These are phyloP conservation scores for Microcebus murinus DNA, from an alignment of 2,113 vertebrate genomes.

Conservation along the genomic window DNA sequence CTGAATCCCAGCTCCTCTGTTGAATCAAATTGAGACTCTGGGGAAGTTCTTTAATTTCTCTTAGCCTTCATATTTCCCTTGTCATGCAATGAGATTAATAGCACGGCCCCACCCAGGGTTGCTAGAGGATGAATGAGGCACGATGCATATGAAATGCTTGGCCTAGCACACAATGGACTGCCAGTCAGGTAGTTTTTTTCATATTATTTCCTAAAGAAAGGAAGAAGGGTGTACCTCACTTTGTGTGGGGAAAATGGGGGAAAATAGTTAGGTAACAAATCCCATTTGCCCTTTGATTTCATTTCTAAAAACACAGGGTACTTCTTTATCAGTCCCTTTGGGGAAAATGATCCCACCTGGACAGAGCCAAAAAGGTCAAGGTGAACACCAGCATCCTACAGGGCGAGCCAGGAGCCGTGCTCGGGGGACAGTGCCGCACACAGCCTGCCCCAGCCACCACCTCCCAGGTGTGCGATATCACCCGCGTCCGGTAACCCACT, in stretches of 20 bases:
- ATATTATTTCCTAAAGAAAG: background rate
- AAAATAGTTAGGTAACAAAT: background rate
- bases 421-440: no score
- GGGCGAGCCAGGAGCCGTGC: accelerated
- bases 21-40: background rate
- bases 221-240: background rate
- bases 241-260: background rate
- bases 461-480: accelerated
- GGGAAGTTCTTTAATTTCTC: background rate
- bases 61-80: background rate
- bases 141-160: accelerated
- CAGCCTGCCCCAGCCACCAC: no score
- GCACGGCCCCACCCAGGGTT: background rate
- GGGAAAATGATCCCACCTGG: background rate
- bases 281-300: background rate
- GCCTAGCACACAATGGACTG: background rate
- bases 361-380: background rate
- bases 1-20: background rate
- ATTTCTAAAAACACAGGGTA: background rate
- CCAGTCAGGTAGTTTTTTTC: background rate
- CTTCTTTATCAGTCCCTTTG: background rate
- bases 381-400: background rate
- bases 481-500: background rate
- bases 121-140: background rate
- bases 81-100: background rate